Conservation (phyloP, 2,888 invertebrate species). For the Rhodophaea formosa region DNA sequence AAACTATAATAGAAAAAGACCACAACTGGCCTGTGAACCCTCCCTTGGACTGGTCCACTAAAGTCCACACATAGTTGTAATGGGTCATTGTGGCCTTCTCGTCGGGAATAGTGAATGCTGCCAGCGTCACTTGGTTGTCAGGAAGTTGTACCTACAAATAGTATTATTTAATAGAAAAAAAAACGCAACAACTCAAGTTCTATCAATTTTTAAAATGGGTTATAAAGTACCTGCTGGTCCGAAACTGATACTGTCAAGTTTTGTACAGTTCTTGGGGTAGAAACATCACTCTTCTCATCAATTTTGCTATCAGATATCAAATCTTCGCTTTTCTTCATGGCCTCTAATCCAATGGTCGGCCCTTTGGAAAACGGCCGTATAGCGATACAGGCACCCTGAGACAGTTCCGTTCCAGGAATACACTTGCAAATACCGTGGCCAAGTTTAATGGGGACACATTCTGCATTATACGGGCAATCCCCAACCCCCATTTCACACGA, state of each 20-base stretch:
- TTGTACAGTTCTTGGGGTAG: slow-evolving; percentile 79
- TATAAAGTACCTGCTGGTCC: slow-evolving; percentile 84
- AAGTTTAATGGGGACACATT: slow-evolving; percentile 80
- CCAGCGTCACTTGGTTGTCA: slow-evolving; percentile 90
- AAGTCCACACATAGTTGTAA: slow-evolving; percentile 94
- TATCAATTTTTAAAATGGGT: not conserved
- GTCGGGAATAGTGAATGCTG: slow-evolving; percentile 90
- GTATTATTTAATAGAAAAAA: slow-evolving; percentile 19
- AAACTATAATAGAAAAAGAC: not conserved
- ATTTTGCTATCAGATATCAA: slow-evolving; percentile 42
- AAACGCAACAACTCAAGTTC: slow-evolving; percentile 14
- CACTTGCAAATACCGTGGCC: slow-evolving; percentile 88
- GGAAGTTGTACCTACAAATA: slow-evolving; percentile 82
- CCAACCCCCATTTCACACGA: slow-evolving; percentile 82
- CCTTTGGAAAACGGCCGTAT: slow-evolving; percentile 67
- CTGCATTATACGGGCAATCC: slow-evolving; percentile 85
- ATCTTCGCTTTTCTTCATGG: slow-evolving; percentile 58
- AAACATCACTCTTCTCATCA: slow-evolving; percentile 57
- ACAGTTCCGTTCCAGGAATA: slow-evolving; percentile 79
- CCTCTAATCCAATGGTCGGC: slow-evolving; percentile 55
- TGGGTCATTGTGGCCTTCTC: slow-evolving; percentile 86
- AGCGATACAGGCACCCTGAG: slow-evolving; percentile 61
- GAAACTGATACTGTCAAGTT: slow-evolving; percentile 87
- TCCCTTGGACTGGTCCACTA: slow-evolving; percentile 92
- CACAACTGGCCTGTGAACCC: slow-evolving; percentile 74